Conservation (phyloP, 2,888 invertebrate genomes). For the Conomelus anceps region DNA sequence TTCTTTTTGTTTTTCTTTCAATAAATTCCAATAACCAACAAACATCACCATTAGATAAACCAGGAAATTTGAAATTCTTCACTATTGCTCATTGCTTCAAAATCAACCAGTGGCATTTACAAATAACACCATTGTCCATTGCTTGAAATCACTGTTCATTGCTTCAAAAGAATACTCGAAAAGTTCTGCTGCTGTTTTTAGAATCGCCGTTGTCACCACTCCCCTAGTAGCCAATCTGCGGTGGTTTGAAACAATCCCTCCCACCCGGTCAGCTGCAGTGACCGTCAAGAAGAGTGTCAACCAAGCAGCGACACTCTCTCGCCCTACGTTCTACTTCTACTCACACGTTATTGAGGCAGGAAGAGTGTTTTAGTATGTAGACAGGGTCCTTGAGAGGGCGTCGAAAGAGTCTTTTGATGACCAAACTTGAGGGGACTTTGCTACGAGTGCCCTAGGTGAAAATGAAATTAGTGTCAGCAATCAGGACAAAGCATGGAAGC, state of each 20-base stretch:
- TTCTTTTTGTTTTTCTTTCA: too few relatives aligned
- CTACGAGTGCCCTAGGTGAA: background rate
- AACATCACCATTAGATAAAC: too few relatives aligned
- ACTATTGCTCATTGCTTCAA: too few relatives aligned
- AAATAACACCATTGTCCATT: too few relatives aligned
- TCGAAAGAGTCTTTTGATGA: background rate
- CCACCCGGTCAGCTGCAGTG: background rate
- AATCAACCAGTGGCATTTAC: too few relatives aligned
- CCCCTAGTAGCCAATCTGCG: background rate
- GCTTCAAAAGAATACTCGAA: too few relatives aligned
- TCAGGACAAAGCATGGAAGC: background rate
- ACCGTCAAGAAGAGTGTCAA: background rate
- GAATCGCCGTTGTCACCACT: background rate
- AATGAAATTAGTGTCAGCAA: background rate
- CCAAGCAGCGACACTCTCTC: background rate
- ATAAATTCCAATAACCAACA: too few relatives aligned
- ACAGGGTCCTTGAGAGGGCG: background rate
- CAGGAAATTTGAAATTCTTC: too few relatives aligned
- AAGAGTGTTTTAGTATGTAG: background rate
- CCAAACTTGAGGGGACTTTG: background rate
- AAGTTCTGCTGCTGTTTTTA: too few relatives aligned
- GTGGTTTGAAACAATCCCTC: background rate
- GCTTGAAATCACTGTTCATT: too few relatives aligned
- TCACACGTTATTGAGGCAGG: background rate
- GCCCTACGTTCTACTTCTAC: background rate